These are phyloP conservation scores for Glyphotaelius pellucidus DNA, from an alignment of 2,888 invertebrate genomes.

Conservation along the genomic window DNA sequence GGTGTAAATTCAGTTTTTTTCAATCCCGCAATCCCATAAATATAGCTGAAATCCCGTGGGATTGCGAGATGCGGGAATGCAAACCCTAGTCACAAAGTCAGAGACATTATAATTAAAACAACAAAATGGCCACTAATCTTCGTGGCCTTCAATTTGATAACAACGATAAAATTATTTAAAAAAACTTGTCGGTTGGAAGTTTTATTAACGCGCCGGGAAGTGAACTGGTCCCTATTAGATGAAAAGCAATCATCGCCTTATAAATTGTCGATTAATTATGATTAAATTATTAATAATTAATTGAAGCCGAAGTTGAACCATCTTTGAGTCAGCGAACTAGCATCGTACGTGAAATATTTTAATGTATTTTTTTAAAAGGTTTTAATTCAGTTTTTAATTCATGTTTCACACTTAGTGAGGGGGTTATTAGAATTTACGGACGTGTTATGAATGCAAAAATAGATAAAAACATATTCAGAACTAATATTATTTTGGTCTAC, in stretches of 20 bases:
- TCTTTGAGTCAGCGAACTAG: neutral
- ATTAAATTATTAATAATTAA: neutral
- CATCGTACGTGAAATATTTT: neutral
- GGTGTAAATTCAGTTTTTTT: no score
- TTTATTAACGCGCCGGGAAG: neutral
- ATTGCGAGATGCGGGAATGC: no score
- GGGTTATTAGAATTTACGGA: neutral
- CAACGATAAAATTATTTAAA: neutral
- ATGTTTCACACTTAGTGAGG: neutral
- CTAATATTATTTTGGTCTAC: neutral
- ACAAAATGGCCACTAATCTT: neutral
- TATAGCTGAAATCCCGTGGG: no score
- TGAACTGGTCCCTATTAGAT: slow-evolving; percentile 2
- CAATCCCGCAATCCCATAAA: no score
- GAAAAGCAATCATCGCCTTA: neutral
- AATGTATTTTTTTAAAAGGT: neutral
- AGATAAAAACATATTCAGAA: neutral
- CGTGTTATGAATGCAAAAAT: neutral
- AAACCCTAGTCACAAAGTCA: neutral
- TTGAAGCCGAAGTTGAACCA: neutral
- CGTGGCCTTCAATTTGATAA: neutral
- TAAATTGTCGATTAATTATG: neutral
- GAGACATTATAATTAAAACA: neutral
- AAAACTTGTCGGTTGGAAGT: neutral
- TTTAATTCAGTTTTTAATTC: neutral